Base-by-base conservation (phyloP, 1,140 invertebrate species). In the Latrodectus geometricus region DNA sequence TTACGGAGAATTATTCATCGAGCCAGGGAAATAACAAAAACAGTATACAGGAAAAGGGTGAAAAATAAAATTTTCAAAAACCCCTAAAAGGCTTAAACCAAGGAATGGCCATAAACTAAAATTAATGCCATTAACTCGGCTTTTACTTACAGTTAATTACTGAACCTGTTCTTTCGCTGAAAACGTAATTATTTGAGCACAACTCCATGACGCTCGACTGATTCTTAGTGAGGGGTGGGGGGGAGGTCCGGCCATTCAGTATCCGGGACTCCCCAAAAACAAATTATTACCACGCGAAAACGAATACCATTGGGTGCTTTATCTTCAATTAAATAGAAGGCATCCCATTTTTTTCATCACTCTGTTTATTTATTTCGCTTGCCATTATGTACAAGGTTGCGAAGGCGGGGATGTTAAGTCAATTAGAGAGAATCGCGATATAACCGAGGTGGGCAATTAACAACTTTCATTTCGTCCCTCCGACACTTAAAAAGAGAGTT, bases 61-160 rank as follows among this genome's bases (percentile, higher is more conserved):
- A 61, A 61, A 17, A 61, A 61, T 61, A 61, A 61, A 61, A 61
- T 61, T 61, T 61, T 61, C 54, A 61, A 61, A 61, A 61, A 61
- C 54, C 17, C 54, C 17, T 61, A 61, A 61, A 61, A 61, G 54
- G 54, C 54, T 61, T 61, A 61, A 61, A 61, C 54, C 54, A 82
- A 49, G 21, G 73, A 73, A 68, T 76, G 72, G 73, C 73, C 82
- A 84, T 86, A 86, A 86, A 86, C 83, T 86, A 86, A 86, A 86
- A 77, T 86, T 86, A 86, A 86, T 86, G 66, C 75, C 83, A 86
- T 86, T 86, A 86, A 70, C 83, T 86, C 83, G 83, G 74, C 83
- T 86, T 86, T 86, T 86, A 86, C 83, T 86, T 86, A 86, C 83
- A 78, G 83, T 86, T 86, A 86, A 86, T 86, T 86, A 78, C 66